Percentiles rank a stretch among this genome's conserved stretches.
Conservation (phyloP, 2,797 vertebrate species). For the Melanotaenia nigrans region DNA sequence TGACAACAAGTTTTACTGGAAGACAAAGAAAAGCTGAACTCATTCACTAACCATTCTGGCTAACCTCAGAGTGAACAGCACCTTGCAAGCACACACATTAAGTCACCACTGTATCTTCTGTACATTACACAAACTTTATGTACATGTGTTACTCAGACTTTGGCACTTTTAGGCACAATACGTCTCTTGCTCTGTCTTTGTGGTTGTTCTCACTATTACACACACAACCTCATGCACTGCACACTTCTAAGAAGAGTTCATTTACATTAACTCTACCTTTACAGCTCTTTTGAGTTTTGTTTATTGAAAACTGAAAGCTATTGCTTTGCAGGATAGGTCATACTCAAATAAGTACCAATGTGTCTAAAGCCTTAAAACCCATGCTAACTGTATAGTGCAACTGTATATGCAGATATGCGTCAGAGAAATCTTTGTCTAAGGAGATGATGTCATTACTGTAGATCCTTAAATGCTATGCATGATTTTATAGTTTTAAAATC, state of each 20-base stretch:
- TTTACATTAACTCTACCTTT: conserved; percentile 6
- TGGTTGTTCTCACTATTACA: conserved; percentile 23
- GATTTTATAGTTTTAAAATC: not conserved
- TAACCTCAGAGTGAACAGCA: conserved; percentile 65
- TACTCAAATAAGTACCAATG: not conserved
- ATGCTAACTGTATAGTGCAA: not conserved
- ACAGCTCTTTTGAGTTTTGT: conserved; percentile 21
- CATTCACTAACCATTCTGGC: conserved; percentile 67
- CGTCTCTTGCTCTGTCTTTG: conserved; percentile 14
- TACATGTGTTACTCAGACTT: not conserved
- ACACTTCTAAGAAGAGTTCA: conserved; percentile 26
- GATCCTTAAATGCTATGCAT: not conserved
- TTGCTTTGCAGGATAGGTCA: conserved; percentile 9
- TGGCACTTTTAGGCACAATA: conserved; percentile 15
- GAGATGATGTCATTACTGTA: not conserved
- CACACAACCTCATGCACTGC: not conserved
- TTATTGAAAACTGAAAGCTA: conserved; percentile 10
- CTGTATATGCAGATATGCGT: not conserved
- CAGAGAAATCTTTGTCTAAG: conserved; percentile 1
- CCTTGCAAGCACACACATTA: conserved; percentile 22
- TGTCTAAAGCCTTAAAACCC: not conserved
- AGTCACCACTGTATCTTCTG: conserved; percentile 13
- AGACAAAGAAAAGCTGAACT: conserved; percentile 44
- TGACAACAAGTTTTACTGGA: conserved; percentile 70
- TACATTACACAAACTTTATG: not conserved